Conservation (phyloP, 2,797 vertebrate genomes). For the Eutrigla gurnardus region DNA sequence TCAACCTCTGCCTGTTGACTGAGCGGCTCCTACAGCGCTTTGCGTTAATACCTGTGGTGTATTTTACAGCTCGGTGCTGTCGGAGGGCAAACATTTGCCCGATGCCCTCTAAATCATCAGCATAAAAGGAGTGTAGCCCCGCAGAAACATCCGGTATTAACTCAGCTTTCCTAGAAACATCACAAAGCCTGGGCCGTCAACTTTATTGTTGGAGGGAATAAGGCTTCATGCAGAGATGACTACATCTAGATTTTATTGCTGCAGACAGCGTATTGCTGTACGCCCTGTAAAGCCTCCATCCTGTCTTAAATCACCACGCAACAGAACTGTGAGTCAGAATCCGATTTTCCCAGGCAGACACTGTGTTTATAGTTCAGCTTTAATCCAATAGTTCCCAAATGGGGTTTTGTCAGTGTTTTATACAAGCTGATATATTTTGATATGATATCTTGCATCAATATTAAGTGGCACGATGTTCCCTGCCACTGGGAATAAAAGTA, state of each 20-base stretch:
- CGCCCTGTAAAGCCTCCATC: background rate
- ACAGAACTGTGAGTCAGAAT: background rate
- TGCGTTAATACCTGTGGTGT: background rate
- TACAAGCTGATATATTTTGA: background rate
- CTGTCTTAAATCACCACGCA: constrained; percentile 20
- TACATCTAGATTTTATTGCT: background rate
- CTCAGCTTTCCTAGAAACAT: constrained; percentile 24
- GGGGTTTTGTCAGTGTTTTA: background rate
- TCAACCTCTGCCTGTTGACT: constrained; percentile 6
- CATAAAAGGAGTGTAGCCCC: constrained; percentile 8
- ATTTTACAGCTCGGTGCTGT: constrained; percentile 7
- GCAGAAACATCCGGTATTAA: constrained; percentile 45
- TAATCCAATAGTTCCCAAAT: background rate
- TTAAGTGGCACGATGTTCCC: background rate
- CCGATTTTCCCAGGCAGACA: background rate
- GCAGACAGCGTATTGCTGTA: background rate
- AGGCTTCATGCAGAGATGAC: background rate
- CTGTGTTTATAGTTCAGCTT: constrained; percentile 21
- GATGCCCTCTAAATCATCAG: constrained; percentile 10
- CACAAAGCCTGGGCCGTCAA: background rate
- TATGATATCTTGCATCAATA: background rate
- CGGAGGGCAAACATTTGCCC: constrained; percentile 49
- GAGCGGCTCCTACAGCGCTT: background rate
- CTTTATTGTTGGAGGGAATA: background rate
- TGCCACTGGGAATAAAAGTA: too few species aligned